Evolutionary conservation across 2,888 invertebrate genomes (phyloP), one percentile per base, ranked within the genome.

Genomic region (Teinopalpus imperialis): DNA sequence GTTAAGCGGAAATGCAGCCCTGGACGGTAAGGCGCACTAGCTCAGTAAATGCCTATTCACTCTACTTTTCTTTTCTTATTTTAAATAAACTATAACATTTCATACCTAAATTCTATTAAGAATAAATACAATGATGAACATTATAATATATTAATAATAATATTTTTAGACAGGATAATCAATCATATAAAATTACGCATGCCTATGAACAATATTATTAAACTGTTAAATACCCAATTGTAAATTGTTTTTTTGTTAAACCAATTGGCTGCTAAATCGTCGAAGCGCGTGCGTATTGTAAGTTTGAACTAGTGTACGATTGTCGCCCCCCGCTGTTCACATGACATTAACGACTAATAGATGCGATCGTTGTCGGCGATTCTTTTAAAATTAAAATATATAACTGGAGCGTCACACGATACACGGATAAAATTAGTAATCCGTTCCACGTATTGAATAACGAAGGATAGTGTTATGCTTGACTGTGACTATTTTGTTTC

Each of bases 261-360:
- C 7, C 34, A 20, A 29, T 16, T 41, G 29, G 30, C 34, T 35
- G 35, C 13, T 29, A 30, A 46, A 23, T 41, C 27, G 45, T 40
- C 40, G 40, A 49, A 46, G 42, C 49, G 43, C 43, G 37, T 26
- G 48, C 51, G 51, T 30, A 46, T 52, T 47, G 37, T 47, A 12
- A 34, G 44, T 59, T 59, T 58, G 54, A 50, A 54, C 50, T 51
- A 53, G 48, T 53, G n/a, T n/a, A n/a, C 47, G 46, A 44, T 23
- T 24, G 48, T 49, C 49, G 52, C 51, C 66, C 54, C 77, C 77
- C 60, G 75, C 72, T 58, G 77, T 30, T 69, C 56, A 53, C 53
- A 61, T 66, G 69, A 66, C 70, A 62, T 70, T 69, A 63, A 66
- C 70, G 59, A 65, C 70, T 74, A 72, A 74, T 74, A 66, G 61